A percentile compares a stretch with the other conserved stretches of the same genome.
Evolutionary conservation across 2,113 vertebrate genomes (phyloP).

Genomic region (Tragelaphus strepsiceros): DNA sequence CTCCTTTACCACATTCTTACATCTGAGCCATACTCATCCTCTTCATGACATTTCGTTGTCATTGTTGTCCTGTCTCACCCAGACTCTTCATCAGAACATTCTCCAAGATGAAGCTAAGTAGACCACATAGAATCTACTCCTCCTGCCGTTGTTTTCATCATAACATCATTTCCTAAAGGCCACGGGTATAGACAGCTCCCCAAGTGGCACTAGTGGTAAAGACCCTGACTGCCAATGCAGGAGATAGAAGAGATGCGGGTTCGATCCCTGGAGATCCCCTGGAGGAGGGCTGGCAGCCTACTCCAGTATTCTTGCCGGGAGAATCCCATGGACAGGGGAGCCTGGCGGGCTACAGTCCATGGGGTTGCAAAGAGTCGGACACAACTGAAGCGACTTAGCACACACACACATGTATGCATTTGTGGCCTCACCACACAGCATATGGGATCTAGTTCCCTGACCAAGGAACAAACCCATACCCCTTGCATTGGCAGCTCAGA

Average conservation of each 20-base stretch:
- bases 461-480: background rate
- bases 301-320: background rate
- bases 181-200: background rate
- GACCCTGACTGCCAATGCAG: background rate
- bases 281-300: background rate
- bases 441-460: background rate
- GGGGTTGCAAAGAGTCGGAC: background rate
- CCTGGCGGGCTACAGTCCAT: background rate
- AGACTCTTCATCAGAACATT: background rate
- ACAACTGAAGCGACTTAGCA: background rate
- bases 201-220: background rate
- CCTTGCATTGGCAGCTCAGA: background rate
- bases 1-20: background rate
- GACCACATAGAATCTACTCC: background rate
- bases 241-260: background rate
- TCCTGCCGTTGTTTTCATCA: background rate
- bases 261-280: background rate
- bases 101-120: background rate
- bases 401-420: fast-evolving
- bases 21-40: background rate
- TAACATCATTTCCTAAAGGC: background rate
- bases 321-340: background rate
- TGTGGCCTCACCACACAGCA: background rate
- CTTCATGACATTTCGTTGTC: background rate
- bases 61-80: background rate